Percentiles rank a stretch among this genome's conserved stretches.
Evolutionary conservation across 2,797 vertebrate species (phyloP).

Genomic region (Gobionotothen gibberifrons): DNA sequence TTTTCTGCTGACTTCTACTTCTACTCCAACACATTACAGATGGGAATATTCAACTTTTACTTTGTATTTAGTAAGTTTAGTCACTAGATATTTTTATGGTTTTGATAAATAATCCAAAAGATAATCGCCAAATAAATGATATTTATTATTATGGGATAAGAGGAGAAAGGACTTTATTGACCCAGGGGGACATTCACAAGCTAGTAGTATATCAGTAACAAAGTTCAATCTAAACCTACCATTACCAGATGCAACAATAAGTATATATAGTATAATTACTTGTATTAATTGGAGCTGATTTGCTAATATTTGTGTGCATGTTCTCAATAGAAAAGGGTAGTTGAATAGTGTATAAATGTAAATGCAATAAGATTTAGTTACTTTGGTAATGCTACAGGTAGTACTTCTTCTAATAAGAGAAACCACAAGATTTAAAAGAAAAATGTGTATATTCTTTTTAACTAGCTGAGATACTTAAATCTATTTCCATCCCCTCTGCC

Average conservation of each 20-base stretch:
- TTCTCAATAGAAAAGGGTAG: too few species aligned
- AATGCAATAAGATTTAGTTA: background rate
- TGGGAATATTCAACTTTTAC: background rate
- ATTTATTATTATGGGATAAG: background rate
- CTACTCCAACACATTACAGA: background rate
- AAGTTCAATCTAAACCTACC: background rate
- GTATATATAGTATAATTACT: background rate
- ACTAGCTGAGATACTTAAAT: too few species aligned
- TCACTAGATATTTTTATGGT: background rate
- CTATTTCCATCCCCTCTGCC: too few species aligned
- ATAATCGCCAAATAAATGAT: background rate
- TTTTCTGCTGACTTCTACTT: background rate
- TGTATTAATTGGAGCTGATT: background rate
- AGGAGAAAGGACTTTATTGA: background rate
- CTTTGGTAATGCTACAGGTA: too few species aligned
- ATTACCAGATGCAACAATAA: background rate
- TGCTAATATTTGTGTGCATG: too few species aligned
- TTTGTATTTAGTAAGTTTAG: background rate
- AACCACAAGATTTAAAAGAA: too few species aligned
- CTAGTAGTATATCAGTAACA: background rate
- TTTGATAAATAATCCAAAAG: too few species aligned
- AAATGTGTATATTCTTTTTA: too few species aligned
- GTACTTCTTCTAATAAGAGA: too few species aligned
- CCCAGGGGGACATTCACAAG: background rate
- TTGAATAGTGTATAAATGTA: background rate